A percentile compares a stretch with the other conserved stretches of the same genome.
phyloP scores from a whole-genome alignment of 2,113 vertebrate genomes.

The Hypocryptadius cinnamomeus region DNA sequence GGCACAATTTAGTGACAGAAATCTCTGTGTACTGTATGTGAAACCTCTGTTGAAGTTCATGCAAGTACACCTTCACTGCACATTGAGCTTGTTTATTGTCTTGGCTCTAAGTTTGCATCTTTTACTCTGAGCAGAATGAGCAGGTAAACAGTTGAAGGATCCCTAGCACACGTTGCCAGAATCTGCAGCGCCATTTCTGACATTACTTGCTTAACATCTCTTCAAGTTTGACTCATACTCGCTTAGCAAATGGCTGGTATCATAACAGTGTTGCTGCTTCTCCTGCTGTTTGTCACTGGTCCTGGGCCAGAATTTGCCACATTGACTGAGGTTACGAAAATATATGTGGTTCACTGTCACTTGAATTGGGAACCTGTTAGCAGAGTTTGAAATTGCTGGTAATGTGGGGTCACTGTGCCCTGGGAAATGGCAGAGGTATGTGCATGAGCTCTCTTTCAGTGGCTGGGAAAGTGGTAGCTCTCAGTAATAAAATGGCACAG shows the following conservation, averaged over 20 bases:
- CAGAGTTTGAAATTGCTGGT: neutral
- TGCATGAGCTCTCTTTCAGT: rapidly evolving
- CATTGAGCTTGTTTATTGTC: neutral
- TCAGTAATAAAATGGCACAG: neutral
- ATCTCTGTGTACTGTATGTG: neutral
- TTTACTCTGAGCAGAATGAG: neutral
- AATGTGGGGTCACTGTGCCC: neutral
- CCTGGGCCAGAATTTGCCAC: neutral
- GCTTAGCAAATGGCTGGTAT: neutral
- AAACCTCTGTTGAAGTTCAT: neutral
- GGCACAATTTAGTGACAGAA: neutral
- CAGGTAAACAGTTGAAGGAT: neutral
- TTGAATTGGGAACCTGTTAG: neutral
- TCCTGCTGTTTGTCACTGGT: neutral
- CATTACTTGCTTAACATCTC: neutral
- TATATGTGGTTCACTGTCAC: neutral
- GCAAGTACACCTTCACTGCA: neutral
- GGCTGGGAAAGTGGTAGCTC: neutral
- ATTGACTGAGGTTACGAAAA: rapidly evolving
- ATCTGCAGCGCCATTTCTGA: neutral
- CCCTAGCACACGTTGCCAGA: neutral
- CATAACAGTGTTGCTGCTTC: neutral
- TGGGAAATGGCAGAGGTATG: neutral
- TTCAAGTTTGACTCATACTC: neutral
- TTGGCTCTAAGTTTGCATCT: neutral